Base-by-base conservation (phyloP, 2,888 invertebrate species). In the Torymus tubicola region DNA sequence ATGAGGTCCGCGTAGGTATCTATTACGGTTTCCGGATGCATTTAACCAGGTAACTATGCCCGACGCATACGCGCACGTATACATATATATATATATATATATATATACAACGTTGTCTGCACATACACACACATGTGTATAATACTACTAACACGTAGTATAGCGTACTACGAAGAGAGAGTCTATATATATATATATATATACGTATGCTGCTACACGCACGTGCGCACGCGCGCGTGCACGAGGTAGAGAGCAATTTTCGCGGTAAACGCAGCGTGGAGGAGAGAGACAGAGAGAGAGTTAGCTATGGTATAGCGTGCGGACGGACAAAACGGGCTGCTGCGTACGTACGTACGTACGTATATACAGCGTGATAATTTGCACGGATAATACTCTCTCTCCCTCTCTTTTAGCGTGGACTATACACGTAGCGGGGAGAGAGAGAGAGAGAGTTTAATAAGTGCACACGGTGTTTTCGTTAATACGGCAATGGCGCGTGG, bases 1-100 rank as follows among this genome's bases (percentile, higher is more conserved):
- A 63, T 52, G 61, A 58, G 52, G 69, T 68, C 57, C 70, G 67
- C 60, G 65, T 71, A 71, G 71, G 75, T 83, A 84, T 84, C 84
- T 82, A 84, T 85, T 84, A 84, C 84, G 77, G 81, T 85, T 85
- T 84, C 84, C 83, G 83, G 84, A 82, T 83, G 84, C 85, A 83
- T 84, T 85, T 85, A 83, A 84, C 82, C 84, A 79, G 83, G 82
- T 82, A 82, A 83, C 83, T 77, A 73, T 73, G 69, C 68, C 31
- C 72, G 76, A 61, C 80, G 72, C 70, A 61, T 67, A 64, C 63
- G 53, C 69, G 55, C 24, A 53, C 55, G 12, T 67, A 31, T 53
- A 65, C 18, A 0, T 18, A 55, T 60, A 14, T 18, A 67, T 13
- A 13, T n/a, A n/a, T n/a, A n/a, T n/a, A n/a, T n/a, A n/a, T n/a